These are phyloP conservation scores for Cavia porcellus DNA, from an alignment of 2,113 vertebrate species.

Conservation along the genomic window DNA sequence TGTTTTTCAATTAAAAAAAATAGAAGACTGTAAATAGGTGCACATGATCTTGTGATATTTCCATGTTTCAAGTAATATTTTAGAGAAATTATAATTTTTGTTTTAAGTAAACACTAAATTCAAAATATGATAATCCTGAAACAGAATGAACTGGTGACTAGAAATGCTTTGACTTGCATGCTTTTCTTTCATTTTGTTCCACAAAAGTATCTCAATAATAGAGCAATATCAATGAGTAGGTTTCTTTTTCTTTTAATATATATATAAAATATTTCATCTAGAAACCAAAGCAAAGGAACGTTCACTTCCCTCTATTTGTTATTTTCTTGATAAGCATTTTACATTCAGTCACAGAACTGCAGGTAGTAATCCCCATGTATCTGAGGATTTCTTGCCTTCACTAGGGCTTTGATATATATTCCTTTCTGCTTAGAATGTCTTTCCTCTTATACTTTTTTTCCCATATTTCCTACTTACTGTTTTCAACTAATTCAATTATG, in stretches of 20 bases:
- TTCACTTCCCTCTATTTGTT: background rate
- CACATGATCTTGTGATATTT: background rate
- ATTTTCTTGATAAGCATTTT: background rate
- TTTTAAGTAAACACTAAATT: background rate
- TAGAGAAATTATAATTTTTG: background rate
- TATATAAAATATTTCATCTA: background rate
- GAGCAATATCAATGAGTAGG: background rate
- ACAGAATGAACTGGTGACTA: background rate
- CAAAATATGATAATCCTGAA: background rate
- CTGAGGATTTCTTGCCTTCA: background rate
- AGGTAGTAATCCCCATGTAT: accelerated
- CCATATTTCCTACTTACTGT: background rate
- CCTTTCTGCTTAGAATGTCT: background rate
- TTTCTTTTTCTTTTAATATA: background rate
- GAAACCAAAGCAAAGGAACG: background rate
- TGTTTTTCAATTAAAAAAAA: background rate
- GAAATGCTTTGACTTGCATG: background rate
- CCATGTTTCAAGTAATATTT: background rate
- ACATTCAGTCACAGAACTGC: no score
- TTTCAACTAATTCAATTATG: background rate
- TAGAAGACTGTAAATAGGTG: background rate
- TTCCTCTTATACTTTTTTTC: background rate
- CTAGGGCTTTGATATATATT: background rate
- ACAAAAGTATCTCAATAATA: background rate
- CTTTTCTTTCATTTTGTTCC: background rate